Conservation (phyloP, 2,888 invertebrate genomes). For the Scaptomyza reducta region DNA sequence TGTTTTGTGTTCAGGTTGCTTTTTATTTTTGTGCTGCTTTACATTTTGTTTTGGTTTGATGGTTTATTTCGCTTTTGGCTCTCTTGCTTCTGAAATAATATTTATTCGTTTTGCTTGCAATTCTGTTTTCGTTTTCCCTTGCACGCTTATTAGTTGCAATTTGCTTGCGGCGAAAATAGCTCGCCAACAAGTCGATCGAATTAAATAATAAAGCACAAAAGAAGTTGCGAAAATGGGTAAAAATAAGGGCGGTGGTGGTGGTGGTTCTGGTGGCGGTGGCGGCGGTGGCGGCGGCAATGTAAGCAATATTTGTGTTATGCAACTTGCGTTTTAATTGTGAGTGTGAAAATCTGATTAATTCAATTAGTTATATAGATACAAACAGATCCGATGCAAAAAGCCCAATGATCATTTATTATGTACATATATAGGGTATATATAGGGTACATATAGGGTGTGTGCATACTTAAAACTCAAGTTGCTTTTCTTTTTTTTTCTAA, state of each 20-base stretch:
- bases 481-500: too few species aligned
- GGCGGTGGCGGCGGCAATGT: slow-evolving; percentile 79
- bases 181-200: slow-evolving; percentile 48
- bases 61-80: slow-evolving; percentile 47
- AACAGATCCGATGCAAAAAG: neutral
- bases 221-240: slow-evolving; percentile 77
- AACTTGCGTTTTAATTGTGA: slow-evolving; percentile 69
- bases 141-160: slow-evolving; percentile 70
- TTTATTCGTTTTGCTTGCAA: slow-evolving; percentile 67
- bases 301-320: slow-evolving; percentile 83
- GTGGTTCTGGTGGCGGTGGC: slow-evolving; percentile 63
- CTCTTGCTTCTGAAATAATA: slow-evolving; percentile 54
- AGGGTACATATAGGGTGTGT: too few species aligned
- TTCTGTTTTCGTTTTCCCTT: slow-evolving; percentile 38
- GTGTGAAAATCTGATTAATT: slow-evolving; percentile 41
- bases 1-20: slow-evolving; percentile 18
- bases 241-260: slow-evolving; percentile 79
- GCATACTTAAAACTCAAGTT: too few species aligned
- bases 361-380: neutral
- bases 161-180: slow-evolving; percentile 62
- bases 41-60: slow-evolving; percentile 64
- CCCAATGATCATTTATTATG: neutral
- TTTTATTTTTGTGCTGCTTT: slow-evolving; percentile 23
- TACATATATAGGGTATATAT: neutral
- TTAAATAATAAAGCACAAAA: slow-evolving; percentile 45